phyloP scores from a whole-genome alignment of 1,140 invertebrate genomes.

The Octopus bimaculoides region DNA sequence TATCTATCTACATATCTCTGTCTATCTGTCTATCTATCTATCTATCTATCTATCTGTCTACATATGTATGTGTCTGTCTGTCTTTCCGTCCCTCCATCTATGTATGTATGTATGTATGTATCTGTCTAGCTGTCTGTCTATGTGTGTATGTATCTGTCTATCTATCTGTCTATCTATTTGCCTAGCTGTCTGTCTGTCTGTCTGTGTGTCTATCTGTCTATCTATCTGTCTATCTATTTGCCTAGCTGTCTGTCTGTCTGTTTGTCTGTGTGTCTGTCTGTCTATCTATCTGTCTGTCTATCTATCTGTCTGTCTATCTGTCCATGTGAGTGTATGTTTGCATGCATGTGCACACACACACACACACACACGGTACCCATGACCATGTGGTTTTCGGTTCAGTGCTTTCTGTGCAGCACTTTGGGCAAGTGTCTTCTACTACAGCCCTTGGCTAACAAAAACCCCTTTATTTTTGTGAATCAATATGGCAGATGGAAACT shows the following conservation, averaged over 20 bases:
- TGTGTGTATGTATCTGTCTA: not conserved
- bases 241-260: not conserved
- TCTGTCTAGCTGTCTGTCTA: not conserved
- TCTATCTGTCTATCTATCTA: not conserved
- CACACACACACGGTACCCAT: too few species aligned
- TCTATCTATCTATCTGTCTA: not conserved
- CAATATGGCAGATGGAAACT: too few species aligned
- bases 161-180: not conserved
- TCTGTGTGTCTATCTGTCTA: not conserved
- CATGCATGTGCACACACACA: too few species aligned
- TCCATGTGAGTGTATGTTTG: not conserved
- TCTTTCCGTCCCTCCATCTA: not conserved
- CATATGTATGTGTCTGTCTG: not conserved
- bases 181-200: not conserved
- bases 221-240: not conserved
- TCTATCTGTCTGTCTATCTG: not conserved
- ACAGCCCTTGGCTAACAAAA: too few species aligned
- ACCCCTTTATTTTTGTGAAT: too few species aligned
- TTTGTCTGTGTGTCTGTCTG: not conserved
- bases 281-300: not conserved
- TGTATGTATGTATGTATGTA: not conserved
- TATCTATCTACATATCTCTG: not conserved
- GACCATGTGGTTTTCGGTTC: too few species aligned
- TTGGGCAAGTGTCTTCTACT: too few species aligned
- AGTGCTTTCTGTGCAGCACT: too few species aligned